These are phyloP conservation scores for Carcina quercana DNA, from an alignment of 2,888 invertebrate species.

Conservation along the genomic window DNA sequence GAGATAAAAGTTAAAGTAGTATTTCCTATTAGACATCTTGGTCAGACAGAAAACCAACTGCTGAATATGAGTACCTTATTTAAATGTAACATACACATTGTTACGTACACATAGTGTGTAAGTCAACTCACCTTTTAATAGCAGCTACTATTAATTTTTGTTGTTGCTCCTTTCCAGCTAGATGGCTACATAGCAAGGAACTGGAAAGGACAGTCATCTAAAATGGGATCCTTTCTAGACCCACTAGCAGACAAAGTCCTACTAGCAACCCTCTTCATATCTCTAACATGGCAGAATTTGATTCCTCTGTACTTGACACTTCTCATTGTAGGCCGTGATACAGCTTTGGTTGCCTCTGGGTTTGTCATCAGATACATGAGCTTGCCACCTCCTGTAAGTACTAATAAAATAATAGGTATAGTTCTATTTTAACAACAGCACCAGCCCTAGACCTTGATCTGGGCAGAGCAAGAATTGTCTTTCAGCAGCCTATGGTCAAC, in stretches of 20 bases:
- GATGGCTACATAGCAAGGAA: conserved; percentile 98
- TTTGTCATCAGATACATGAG: conserved; percentile 94
- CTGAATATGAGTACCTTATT: too few relatives aligned
- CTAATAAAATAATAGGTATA: too few relatives aligned
- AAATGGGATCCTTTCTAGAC: conserved; percentile 95
- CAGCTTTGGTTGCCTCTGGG: conserved; percentile 85
- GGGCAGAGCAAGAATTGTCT: too few relatives aligned
- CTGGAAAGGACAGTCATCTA: conserved; percentile 92
- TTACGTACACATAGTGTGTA: too few relatives aligned
- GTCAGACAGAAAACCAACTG: too few relatives aligned
- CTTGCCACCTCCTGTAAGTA: conserved; percentile 89
- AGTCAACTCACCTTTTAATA: too few relatives aligned
- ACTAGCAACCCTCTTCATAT: conserved; percentile 90
- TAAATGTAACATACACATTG: too few relatives aligned
- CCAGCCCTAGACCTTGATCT: too few relatives aligned
- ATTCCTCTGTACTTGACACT: conserved; percentile 88
- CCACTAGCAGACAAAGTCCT: conserved; percentile 98
- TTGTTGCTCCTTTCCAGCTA: conserved; percentile 68
- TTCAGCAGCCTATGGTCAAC: too few relatives aligned
- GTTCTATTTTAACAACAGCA: too few relatives aligned
- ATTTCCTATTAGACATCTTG: too few relatives aligned
- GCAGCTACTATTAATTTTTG: not conserved
- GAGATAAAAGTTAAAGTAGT: too few relatives aligned
- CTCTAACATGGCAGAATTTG: conserved; percentile 88
- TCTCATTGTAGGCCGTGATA: conserved; percentile 89